Evolutionary conservation across 2,797 vertebrate species (phyloP), one percentile per base, ranked within the genome.

Genomic region (Sorex maritimensis): DNA sequence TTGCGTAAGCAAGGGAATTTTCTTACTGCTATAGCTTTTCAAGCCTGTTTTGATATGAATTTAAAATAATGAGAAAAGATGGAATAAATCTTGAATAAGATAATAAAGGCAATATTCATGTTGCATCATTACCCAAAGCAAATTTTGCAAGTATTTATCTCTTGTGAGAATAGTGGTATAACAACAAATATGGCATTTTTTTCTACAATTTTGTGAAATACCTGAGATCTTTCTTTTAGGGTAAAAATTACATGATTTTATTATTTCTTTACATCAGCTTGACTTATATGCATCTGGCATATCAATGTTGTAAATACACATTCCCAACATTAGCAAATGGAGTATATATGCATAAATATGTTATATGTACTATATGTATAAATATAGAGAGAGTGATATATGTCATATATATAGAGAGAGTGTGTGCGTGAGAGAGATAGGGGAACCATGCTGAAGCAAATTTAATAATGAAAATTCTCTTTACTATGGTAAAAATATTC

Each of bases 401-500:
- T 89, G 68, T 86, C 71, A 72, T 6, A 55, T 4, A 38, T 44
- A 8, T 61, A 19, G 17, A 17, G 12, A 75, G 79, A 74, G 83
- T 34, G 34, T 34, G 34, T 34, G 34, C 34, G 34, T 34, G 34
- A 34, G 34, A 34, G 34, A 34, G 34, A 34, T 34, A 34, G 34
- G 34, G 34, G 34, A 34, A 34, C 34, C 34, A 34, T 34, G 34
- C 34, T 34, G 34, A 83, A 52, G 63, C 41, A 93, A 79, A 81
- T 77, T 65, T 71, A 91, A 28, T 26, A 65, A 79, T 93, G 49
- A 82, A 91, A 94, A 58, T 38, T 58, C 61, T 26, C 67, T 82
- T 92, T 90, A 38, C 19, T 46, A 14, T 74, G 5, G 49, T 92
- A 61, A 95, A 91, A 95, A 81, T 58, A 21, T 88, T 81, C 24